Base-by-base conservation (phyloP, 2,113 vertebrate genomes). In the Panthera tigris region DNA sequence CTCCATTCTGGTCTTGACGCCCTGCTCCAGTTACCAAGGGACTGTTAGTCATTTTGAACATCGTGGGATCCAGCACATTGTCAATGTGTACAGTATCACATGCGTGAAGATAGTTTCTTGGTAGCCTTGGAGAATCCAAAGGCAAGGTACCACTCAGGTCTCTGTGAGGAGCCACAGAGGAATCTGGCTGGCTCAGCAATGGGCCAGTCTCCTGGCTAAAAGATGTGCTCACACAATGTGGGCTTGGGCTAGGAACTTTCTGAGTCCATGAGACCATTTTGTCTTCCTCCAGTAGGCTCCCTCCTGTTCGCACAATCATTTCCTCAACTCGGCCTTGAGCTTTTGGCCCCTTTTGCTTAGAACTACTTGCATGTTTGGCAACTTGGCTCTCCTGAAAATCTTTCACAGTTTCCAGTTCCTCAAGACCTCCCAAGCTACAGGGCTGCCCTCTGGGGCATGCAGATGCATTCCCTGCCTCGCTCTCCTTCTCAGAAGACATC, bases 331-430 rank as follows among this genome's bases (percentile, higher is more conserved):
- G 52, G 7, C 13, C 33, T 52, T 71, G 91, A 94, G 57, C 23
- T 91, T 76, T 87, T 81, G 94, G 21, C 55, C 97, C 81, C 83
- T 98, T 65, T 63, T 41, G 89, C 57, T 31, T 83, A 50, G 88
- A 97, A 84, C 16, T 79, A 82, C 13, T 31, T 33, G 36, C 3
- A 50, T 33, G 15, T 52, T 76, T 48, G 76, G 84, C 85, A 94
- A 68, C 9, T 15, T 97, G 82, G 55, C 84, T 96, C 94, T 98
- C 96, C 90, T 95, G 66, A 97, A 86, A 84, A 86, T 12, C 65
- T 91, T 65, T 33, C 33, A 83, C 1, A 23, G 66, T 91, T 45
- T 96, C 57, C 25, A 61, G 15, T 81, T 95, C 90, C 76, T 94
- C 63, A 90, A 96, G 85, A 16, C 80, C 50, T 96, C 81, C 82